A percentile compares a stretch with the other conserved stretches of the same genome.
These are phyloP conservation scores for Cryptops parisi DNA, from an alignment of 2,888 invertebrate genomes.

Conservation along the genomic window DNA sequence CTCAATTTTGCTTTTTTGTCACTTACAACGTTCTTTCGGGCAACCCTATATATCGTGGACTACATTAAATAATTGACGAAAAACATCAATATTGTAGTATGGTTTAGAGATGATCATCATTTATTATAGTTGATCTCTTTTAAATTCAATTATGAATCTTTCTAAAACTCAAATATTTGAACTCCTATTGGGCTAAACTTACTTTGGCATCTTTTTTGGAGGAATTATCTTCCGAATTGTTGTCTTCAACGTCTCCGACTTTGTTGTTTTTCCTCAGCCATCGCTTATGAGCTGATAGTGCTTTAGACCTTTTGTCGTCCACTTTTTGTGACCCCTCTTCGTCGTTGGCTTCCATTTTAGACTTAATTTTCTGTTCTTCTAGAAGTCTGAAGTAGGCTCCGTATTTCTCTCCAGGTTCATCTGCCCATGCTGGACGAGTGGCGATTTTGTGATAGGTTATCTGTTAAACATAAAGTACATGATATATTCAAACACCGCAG, in stretches of 20 bases:
- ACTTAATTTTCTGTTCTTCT: conserved; percentile 1
- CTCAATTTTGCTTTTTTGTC: no score
- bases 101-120: background rate
- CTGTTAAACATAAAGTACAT: no score
- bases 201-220: background rate
- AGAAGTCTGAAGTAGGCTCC: background rate
- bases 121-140: no score
- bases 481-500: no score
- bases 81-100: background rate
- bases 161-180: no score
- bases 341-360: background rate
- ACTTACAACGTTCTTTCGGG: no score
- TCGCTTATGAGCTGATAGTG: conserved; percentile 49
- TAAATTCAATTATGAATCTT: no score
- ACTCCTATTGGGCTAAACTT: no score
- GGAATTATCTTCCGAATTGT: background rate
- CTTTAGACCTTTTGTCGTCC: conserved; percentile 41
- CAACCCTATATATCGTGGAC: background rate
- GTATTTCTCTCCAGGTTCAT: conserved; percentile 8
- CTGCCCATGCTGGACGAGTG: conserved; percentile 10
- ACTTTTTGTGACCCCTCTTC: background rate
- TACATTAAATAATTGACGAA: background rate
- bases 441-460: conserved; percentile 5
- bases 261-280: conserved; percentile 71
- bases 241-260: background rate